These are phyloP conservation scores for Hermaeophaga mercurialis DNA, from an alignment of 2,888 invertebrate genomes.

Conservation along the genomic window DNA sequence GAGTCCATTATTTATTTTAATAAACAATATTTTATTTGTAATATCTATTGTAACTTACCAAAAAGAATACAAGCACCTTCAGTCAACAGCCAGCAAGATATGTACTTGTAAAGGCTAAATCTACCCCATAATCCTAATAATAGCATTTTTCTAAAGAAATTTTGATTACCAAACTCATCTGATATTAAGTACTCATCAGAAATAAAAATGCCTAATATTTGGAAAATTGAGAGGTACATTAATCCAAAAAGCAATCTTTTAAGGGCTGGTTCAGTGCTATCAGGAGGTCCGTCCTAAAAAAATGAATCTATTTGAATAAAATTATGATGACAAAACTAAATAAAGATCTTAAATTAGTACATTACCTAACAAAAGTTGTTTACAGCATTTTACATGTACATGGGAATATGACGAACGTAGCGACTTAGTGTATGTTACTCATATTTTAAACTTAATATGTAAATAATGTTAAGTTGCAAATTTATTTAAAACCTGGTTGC, in stretches of 20 bases:
- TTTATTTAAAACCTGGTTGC: too few relatives aligned
- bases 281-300: slow-evolving; percentile 40
- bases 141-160: slow-evolving; percentile 66
- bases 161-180: slow-evolving; percentile 62
- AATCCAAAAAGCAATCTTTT: slow-evolving; percentile 70
- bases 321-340: too few relatives aligned
- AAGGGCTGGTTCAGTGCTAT: slow-evolving; percentile 61
- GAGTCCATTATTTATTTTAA: too few relatives aligned
- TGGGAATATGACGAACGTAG: too few relatives aligned
- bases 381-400: too few relatives aligned
- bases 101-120: slow-evolving; percentile 86
- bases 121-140: slow-evolving; percentile 85
- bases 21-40: too few relatives aligned
- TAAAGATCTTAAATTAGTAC: too few relatives aligned
- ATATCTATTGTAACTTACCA: slow-evolving; percentile 57
- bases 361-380: too few relatives aligned
- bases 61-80: slow-evolving; percentile 75
- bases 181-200: slow-evolving; percentile 76
- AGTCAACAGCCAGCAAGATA: slow-evolving; percentile 90
- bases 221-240: slow-evolving; percentile 74
- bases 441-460: too few relatives aligned
- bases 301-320: too few relatives aligned
- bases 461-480: too few relatives aligned
- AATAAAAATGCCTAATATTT: slow-evolving; percentile 72
- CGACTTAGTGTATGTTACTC: too few relatives aligned